A percentile compares a stretch with the other conserved stretches of the same genome.
These are phyloP conservation scores for Ypsolopha sequella DNA, from an alignment of 2,888 invertebrate genomes.

Conservation along the genomic window DNA sequence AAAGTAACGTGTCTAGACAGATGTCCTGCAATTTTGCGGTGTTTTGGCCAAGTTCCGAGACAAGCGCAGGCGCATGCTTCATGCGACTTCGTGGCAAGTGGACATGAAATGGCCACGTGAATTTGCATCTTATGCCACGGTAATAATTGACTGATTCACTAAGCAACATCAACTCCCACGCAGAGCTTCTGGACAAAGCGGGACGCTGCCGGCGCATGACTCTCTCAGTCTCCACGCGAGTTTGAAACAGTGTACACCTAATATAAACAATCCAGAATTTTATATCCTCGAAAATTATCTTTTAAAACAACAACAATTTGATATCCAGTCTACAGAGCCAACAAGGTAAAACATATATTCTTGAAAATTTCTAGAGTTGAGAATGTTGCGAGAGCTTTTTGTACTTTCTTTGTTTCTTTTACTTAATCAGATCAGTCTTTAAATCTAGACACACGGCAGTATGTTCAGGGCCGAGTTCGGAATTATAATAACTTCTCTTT, in stretches of 20 bases:
- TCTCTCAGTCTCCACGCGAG: conserved; percentile 49
- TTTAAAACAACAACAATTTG: neutral
- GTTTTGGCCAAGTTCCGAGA: conserved; percentile 30
- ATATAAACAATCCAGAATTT: neutral
- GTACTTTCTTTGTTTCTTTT: too few relatives aligned
- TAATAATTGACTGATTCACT: too few relatives aligned
- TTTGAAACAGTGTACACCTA: conserved; percentile 25
- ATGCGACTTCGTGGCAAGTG: neutral
- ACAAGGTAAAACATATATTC: neutral
- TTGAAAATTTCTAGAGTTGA: neutral
- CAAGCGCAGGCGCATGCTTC: conserved; percentile 28
- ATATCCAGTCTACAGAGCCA: neutral
- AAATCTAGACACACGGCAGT: too few relatives aligned
- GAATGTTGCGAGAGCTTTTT: neutral
- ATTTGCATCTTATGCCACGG: too few relatives aligned
- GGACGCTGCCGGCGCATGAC: conserved; percentile 21
- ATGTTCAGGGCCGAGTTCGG: too few relatives aligned
- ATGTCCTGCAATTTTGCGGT: conserved; percentile 27
- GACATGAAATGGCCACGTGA: too few relatives aligned
- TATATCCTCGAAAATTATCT: neutral
- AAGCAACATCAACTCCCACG: conserved; percentile 33
- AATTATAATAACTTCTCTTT: too few relatives aligned
- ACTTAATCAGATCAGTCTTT: too few relatives aligned
- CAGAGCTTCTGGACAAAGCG: conserved; percentile 41
- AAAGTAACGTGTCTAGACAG: conserved; percentile 51